Evolutionary conservation across 1,140 invertebrate genomes (phyloP).

Genomic region (Zeugodacus cucurbitae): DNA sequence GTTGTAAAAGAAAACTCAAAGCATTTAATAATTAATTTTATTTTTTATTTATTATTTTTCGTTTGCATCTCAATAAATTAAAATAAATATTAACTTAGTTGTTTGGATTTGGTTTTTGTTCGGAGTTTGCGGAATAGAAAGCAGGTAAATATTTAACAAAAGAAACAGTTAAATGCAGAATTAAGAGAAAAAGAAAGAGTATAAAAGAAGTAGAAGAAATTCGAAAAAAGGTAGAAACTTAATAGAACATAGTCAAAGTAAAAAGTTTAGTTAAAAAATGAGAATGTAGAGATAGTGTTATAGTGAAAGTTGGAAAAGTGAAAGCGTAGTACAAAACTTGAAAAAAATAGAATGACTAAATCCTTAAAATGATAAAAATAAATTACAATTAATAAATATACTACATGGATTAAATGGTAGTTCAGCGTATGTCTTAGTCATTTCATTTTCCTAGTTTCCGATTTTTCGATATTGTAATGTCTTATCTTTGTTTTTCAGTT

Average conservation of each 20-base stretch:
- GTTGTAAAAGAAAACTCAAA: background rate
- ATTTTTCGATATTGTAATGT: background rate
- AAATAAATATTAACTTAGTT: conserved; percentile 47
- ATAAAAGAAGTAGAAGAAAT: background rate
- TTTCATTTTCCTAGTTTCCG: conserved; percentile 24
- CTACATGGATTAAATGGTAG: conserved; percentile 31
- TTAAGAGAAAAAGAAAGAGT: conserved; percentile 9
- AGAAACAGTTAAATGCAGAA: background rate
- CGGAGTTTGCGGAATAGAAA: conserved; percentile 27
- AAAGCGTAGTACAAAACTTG: background rate
- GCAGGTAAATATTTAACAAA: conserved; percentile 16
- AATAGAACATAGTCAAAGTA: conserved; percentile 33
- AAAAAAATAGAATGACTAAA: conserved; percentile 32
- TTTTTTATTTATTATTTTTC: conserved; percentile 40
- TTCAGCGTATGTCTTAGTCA: background rate
- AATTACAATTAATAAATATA: conserved; percentile 37
- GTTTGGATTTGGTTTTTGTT: conserved; percentile 42
- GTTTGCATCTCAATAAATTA: conserved; percentile 46
- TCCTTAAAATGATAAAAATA: conserved; percentile 31
- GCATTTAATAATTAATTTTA: conserved; percentile 27
- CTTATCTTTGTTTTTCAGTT: background rate
- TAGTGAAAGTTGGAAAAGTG: conserved; percentile 42
- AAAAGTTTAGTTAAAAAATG: conserved; percentile 30
- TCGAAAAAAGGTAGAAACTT: background rate
- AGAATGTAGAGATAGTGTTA: background rate